These are phyloP conservation scores for Nephrocerus scutellatus DNA, from an alignment of 2,888 invertebrate genomes.

Conservation along the genomic window DNA sequence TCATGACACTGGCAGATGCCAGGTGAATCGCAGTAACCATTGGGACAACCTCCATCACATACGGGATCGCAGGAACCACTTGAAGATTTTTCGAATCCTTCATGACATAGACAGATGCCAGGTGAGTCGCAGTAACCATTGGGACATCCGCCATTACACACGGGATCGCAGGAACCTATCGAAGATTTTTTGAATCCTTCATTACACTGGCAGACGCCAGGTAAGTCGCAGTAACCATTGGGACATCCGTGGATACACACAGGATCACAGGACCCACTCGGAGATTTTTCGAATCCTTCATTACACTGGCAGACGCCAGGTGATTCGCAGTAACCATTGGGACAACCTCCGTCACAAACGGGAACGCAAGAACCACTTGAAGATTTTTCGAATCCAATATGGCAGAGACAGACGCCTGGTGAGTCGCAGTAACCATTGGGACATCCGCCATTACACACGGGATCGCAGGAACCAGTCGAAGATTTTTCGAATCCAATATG, in stretches of 20 bases:
- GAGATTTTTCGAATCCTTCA: conserved; percentile 10
- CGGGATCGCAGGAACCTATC: conserved; percentile 10
- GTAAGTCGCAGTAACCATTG: conserved; percentile 31
- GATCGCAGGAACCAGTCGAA: conserved; percentile 22
- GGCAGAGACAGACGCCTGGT: conserved; percentile 5
- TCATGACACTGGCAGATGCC: conserved; percentile 38
- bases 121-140: conserved; percentile 22
- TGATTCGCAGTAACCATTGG: conserved; percentile 33
- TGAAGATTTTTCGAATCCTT: conserved; percentile 8
- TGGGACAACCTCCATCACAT: conserved; percentile 26
- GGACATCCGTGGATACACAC: conserved; percentile 25
- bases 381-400: background rate
- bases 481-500: conserved; percentile 4
- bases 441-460: conserved; percentile 31
- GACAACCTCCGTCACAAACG: conserved; percentile 19
- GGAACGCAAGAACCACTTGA: conserved; percentile 10
- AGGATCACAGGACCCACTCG: conserved; percentile 20
- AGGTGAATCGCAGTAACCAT: conserved; percentile 29
- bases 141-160: conserved; percentile 13
- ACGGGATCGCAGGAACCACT: no score
- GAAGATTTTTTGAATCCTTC: conserved; percentile 20
- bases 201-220: conserved; percentile 28
- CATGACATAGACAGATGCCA: conserved; percentile 27
- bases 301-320: conserved; percentile 32
- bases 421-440: conserved; percentile 27